phyloP scores from a whole-genome alignment of 2,797 vertebrate genomes.

The Arctocebus calabarensis region DNA sequence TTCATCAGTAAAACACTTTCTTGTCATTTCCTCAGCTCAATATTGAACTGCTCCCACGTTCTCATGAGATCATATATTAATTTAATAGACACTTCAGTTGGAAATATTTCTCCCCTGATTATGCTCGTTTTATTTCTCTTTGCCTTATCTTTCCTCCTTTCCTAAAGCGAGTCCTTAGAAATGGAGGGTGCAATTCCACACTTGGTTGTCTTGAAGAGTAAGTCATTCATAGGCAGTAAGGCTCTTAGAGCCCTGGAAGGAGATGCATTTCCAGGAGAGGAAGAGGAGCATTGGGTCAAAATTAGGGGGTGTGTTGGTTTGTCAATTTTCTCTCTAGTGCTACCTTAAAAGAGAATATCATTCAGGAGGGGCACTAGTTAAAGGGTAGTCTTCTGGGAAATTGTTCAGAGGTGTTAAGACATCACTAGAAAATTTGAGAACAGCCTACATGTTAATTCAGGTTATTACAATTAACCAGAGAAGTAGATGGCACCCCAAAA shows the following conservation, averaged over 20 bases:
- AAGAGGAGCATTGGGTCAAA: background rate
- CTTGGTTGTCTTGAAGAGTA: background rate
- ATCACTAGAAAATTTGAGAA: background rate
- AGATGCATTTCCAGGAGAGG: background rate
- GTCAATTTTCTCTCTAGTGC: background rate
- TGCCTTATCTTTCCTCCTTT: slow-evolving; percentile 18
- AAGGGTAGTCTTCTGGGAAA: background rate
- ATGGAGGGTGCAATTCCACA: background rate
- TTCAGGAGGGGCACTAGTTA: background rate
- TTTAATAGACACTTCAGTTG: slow-evolving; percentile 57
- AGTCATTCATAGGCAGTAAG: background rate
- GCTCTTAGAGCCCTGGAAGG: background rate
- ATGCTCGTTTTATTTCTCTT: slow-evolving; percentile 29
- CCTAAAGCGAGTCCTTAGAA: slow-evolving; percentile 2
- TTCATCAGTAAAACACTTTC: slow-evolving; percentile 27
- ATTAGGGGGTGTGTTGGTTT: background rate
- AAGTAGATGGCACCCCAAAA: background rate
- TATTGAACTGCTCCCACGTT: slow-evolving; percentile 55
- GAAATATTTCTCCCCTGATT: slow-evolving; percentile 56
- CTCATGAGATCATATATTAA: slow-evolving; percentile 51
- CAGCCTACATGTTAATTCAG: background rate
- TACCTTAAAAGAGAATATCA: slow-evolving; percentile 14
- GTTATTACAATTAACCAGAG: background rate
- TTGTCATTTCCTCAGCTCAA: slow-evolving; percentile 48
- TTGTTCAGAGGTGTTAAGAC: background rate